Conservation (phyloP, 2,797 vertebrate genomes). For the Ara ararauna region DNA sequence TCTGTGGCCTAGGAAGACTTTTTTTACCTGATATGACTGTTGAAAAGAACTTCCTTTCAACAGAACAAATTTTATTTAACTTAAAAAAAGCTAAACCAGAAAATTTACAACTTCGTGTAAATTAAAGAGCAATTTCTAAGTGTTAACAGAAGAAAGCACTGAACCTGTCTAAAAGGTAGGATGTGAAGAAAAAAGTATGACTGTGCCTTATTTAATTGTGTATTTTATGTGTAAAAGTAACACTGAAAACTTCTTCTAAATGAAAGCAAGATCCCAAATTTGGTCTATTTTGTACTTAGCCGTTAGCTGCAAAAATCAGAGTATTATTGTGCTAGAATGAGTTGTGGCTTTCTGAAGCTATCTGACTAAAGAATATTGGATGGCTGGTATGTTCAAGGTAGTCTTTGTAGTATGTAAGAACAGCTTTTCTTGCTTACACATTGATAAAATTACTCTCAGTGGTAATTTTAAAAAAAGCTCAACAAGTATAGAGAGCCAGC, state of each 20-base stretch:
- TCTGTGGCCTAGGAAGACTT: not conserved
- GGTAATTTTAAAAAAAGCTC: not conserved
- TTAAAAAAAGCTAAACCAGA: not conserved
- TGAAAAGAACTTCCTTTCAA: not conserved
- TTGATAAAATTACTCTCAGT: not conserved
- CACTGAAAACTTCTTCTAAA: not conserved
- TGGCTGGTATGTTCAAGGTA: not conserved
- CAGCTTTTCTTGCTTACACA: not conserved
- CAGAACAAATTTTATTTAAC: not conserved
- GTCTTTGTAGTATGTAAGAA: not conserved
- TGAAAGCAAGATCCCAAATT: not conserved
- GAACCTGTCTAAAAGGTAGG: not conserved
- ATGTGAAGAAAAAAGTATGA: not conserved
- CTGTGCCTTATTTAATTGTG: not conserved
- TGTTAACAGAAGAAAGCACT: not conserved
- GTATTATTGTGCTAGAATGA: not conserved
- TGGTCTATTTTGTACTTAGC: not conserved
- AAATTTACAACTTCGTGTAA: not conserved
- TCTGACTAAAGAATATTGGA: not conserved
- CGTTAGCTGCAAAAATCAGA: not conserved
- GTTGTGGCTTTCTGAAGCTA: not conserved
- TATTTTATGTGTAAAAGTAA: not conserved
- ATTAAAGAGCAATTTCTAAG: not conserved
- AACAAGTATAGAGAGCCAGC: not conserved
- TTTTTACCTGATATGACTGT: not conserved